Evolutionary conservation across 2,797 vertebrate genomes (phyloP).

Genomic region (Taeniopygia guttata): DNA sequence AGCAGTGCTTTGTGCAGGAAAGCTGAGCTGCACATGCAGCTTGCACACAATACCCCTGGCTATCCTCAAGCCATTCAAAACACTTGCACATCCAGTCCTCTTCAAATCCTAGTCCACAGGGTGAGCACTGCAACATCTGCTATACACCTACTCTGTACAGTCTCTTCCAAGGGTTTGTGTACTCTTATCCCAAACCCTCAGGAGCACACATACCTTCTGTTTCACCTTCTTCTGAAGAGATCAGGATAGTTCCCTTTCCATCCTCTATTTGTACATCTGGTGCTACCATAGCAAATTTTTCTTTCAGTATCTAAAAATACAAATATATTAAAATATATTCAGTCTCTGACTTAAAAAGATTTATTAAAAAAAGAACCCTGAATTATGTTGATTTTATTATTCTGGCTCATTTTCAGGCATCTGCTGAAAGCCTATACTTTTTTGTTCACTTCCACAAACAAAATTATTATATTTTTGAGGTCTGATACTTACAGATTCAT

Average conservation of each 20-base stretch:
- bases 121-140: background rate
- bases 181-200: background rate
- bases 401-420: background rate
- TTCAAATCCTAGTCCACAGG: background rate
- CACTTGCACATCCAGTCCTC: background rate
- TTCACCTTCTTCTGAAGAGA: slow-evolving; percentile 97
- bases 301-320: slow-evolving; percentile 89
- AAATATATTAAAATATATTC: background rate
- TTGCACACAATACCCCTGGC: background rate
- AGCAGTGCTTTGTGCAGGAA: background rate
- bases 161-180: background rate
- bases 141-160: background rate
- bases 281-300: slow-evolving; percentile 98
- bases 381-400: background rate
- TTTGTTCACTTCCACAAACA: background rate
- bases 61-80: background rate
- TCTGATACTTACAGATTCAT: background rate
- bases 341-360: background rate
- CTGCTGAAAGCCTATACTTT: background rate
- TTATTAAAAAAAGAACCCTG: background rate
- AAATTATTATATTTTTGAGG: background rate
- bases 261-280: slow-evolving; percentile 99
- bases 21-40: background rate
- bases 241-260: slow-evolving; percentile 96
- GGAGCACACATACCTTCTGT: slow-evolving; percentile 90